phyloP scores from a whole-genome alignment of 2,113 vertebrate genomes.

The Ptychochromis oligacanthus region DNA sequence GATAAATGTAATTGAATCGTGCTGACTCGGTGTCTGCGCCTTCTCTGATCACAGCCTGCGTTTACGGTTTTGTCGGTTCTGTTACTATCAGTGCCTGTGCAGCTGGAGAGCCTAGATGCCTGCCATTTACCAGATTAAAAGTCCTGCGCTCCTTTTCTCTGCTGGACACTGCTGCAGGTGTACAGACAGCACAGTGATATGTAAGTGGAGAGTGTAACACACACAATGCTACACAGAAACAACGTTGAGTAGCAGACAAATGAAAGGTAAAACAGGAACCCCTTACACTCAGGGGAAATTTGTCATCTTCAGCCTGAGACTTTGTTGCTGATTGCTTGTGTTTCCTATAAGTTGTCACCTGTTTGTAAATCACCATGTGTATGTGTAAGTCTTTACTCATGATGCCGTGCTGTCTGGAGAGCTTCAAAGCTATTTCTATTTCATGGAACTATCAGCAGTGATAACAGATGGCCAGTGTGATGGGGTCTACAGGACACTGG shows the following conservation, averaged over 20 bases:
- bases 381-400: not conserved
- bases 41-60: conserved; percentile 24
- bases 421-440: not conserved
- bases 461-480: not conserved
- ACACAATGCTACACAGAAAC: not conserved
- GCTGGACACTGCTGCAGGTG: not conserved
- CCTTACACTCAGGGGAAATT: not conserved
- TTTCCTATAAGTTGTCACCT: not conserved
- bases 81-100: not conserved
- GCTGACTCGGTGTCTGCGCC: conserved; percentile 48
- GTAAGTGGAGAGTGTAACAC: not conserved
- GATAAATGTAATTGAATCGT: conserved; percentile 36
- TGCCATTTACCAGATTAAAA: conserved; percentile 43
- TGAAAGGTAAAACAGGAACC: not conserved
- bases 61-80: conserved; percentile 27
- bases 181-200: not conserved
- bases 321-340: not conserved
- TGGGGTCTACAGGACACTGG: not conserved
- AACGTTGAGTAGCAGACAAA: not conserved
- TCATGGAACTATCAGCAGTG: not conserved
- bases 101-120: conserved; percentile 9
- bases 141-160: not conserved
- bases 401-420: not conserved
- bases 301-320: not conserved
- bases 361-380: not conserved